These are phyloP conservation scores for Schizopygopsis malacanthus DNA, from an alignment of 2,797 vertebrate genomes.

Conservation along the genomic window DNA sequence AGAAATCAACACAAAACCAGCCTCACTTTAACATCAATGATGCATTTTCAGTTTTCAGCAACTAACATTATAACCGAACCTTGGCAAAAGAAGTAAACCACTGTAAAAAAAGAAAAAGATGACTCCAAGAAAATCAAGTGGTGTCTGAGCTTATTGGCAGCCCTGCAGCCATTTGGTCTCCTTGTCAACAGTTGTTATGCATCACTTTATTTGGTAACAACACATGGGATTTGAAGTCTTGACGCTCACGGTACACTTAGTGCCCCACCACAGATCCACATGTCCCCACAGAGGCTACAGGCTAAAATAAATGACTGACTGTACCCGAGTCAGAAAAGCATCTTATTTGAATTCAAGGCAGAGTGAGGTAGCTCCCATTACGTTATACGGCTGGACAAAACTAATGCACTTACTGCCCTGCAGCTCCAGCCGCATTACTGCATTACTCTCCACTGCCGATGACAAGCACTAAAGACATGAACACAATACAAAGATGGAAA, in stretches of 20 bases:
- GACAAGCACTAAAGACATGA: slow-evolving; percentile 23
- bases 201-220: slow-evolving; percentile 21
- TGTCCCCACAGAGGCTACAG: slow-evolving; percentile 16
- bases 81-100: not conserved
- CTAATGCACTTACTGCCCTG: slow-evolving; percentile 60
- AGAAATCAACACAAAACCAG: not conserved
- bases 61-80: not conserved
- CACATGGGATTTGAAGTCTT: slow-evolving; percentile 31
- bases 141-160: slow-evolving; percentile 1
- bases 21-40: not conserved
- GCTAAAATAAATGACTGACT: slow-evolving; percentile 34
- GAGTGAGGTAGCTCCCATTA: slow-evolving; percentile 47
- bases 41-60: not conserved
- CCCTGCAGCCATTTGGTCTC: slow-evolving; percentile 17
- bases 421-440: slow-evolving; percentile 53
- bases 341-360: slow-evolving; percentile 58
- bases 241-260: not conserved
- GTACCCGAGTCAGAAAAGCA: slow-evolving; percentile 35
- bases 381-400: slow-evolving; percentile 54
- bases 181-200: slow-evolving; percentile 20
- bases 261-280: slow-evolving; percentile 12
- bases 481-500: slow-evolving; percentile 40
- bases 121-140: not conserved
- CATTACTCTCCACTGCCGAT: slow-evolving; percentile 47
- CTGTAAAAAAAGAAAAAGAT: not conserved